Base-by-base conservation (phyloP, 2,797 vertebrate species). In the Macropodus opercularis region DNA sequence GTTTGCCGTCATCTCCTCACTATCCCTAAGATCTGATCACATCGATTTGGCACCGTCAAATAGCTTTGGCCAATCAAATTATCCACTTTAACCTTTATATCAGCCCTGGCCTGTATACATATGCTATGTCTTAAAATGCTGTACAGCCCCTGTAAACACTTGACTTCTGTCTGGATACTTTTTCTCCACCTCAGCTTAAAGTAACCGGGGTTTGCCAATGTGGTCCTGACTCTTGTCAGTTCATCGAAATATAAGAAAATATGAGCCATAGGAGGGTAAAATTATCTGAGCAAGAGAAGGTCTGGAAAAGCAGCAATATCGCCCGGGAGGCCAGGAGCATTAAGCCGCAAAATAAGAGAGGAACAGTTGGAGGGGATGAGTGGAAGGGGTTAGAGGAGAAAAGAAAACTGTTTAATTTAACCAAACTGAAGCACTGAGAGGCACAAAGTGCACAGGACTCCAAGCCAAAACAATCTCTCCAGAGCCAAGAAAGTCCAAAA, bases 391-490 rank as follows among this genome's bases (percentile, higher is more conserved):
- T 47, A 36, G 68, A 67, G 70, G 72, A 83, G 87, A 88, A 90
- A 89, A 87, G 85, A 89, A 90, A 90, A 86, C 85, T 89, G 87
- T 90, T 90, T 91, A 87, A 91, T 90, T 90, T 87, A 90, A 90
- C 85, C 83, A 89, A 89, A 90, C 82, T 81, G 66, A 73, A 80
- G 66, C 72, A 79, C 79, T 75, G 68, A 86, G 83, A 88, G 78
- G 78, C 79, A 32, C 74, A 83, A 72, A 71, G 84, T 35, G 66
- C 68, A 43, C 1, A 51, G 43, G 67, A 77, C 73, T 68, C 63
- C 31, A 11, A 60, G 88, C 86, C 86, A 89, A 91, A 86, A 89
- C 80, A 87, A 85, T 75, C 63, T 72, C 47, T 59, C 53, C 21
- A 0, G 68, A 81, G 85, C 85, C 88, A 90, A 89, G 75, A 83